phyloP scores from a whole-genome alignment of 2,797 vertebrate species.

The Rachycentron canadum region DNA sequence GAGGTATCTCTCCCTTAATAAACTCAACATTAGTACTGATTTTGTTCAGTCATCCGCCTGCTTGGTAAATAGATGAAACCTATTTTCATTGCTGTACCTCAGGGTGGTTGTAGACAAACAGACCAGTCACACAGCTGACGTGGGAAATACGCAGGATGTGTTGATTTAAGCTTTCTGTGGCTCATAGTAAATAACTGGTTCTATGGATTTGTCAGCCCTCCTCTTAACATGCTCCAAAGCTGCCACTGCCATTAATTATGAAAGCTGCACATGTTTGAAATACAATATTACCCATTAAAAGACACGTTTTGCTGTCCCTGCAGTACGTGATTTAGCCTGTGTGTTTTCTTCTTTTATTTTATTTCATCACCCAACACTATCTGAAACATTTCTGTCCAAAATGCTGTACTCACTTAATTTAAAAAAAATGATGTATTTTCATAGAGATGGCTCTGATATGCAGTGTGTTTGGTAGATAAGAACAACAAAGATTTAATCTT shows the following conservation, averaged over 20 bases:
- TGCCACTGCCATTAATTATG: conserved; percentile 48
- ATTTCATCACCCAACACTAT: conserved; percentile 9
- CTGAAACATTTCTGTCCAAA: conserved; percentile 50
- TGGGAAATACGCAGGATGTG: conserved; percentile 42
- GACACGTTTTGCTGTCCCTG: conserved; percentile 15
- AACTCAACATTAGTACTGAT: background rate
- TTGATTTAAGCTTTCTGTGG: conserved; percentile 57
- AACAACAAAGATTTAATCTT: conserved; percentile 35
- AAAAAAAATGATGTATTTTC: conserved; percentile 5
- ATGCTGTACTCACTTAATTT: conserved; percentile 9
- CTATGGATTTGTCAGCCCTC: conserved; percentile 70
- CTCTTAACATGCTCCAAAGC: conserved; percentile 51
- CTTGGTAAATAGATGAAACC: conserved; percentile 6
- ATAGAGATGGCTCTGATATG: background rate
- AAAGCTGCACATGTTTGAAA: conserved; percentile 53
- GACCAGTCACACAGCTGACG: conserved; percentile 37
- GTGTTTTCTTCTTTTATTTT: background rate
- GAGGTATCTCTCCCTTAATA: background rate
- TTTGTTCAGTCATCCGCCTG: background rate
- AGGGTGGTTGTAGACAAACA: background rate
- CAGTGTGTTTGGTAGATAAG: conserved; percentile 21
- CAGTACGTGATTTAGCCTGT: conserved; percentile 13
- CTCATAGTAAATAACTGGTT: conserved; percentile 46
- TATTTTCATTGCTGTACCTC: background rate
- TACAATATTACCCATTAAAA: conserved; percentile 12